These are phyloP conservation scores for Acleris literana DNA, from an alignment of 2,888 invertebrate genomes.

Conservation along the genomic window DNA sequence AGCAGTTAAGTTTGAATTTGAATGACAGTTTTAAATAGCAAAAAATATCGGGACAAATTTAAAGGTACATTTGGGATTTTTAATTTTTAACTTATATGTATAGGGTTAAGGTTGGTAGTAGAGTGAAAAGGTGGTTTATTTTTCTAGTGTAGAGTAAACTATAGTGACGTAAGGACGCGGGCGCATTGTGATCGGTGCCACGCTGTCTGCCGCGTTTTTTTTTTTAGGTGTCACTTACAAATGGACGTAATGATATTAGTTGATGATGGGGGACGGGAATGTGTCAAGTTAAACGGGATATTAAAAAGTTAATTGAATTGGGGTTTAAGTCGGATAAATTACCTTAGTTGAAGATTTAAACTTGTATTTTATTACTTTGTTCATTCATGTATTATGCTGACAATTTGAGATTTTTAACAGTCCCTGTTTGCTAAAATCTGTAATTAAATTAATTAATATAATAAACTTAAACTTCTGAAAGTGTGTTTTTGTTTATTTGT, in stretches of 20 bases:
- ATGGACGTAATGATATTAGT: conserved; percentile 57
- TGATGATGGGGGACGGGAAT: conserved; percentile 52
- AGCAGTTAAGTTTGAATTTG: conserved; percentile 37
- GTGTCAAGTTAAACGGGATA: conserved; percentile 32
- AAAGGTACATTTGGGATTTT: conserved; percentile 2
- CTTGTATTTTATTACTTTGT: neutral
- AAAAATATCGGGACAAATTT: conserved; percentile 28
- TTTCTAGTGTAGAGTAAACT: conserved; percentile 54
- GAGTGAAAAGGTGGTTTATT: conserved; percentile 41
- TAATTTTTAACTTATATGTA: conserved; percentile 10
- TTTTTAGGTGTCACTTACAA: conserved; percentile 43
- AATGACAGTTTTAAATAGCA: conserved; percentile 1
- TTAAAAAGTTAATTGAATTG: conserved; percentile 30
- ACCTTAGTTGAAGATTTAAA: neutral
- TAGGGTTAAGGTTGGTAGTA: conserved; percentile 6
- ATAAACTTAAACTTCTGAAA: too few species aligned
- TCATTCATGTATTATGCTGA: neutral
- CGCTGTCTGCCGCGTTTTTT: conserved; percentile 66
- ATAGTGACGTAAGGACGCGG: conserved; percentile 53
- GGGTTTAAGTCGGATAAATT: neutral
- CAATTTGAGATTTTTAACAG: neutral
- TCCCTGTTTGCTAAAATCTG: too few species aligned
- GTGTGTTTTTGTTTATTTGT: too few species aligned
- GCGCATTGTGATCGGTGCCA: conserved; percentile 73
- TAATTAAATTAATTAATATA: too few species aligned